Percentiles rank a stretch among this genome's conserved stretches.
Conservation (phyloP, 2,113 vertebrate species). For the Entelurus aequoreus region DNA sequence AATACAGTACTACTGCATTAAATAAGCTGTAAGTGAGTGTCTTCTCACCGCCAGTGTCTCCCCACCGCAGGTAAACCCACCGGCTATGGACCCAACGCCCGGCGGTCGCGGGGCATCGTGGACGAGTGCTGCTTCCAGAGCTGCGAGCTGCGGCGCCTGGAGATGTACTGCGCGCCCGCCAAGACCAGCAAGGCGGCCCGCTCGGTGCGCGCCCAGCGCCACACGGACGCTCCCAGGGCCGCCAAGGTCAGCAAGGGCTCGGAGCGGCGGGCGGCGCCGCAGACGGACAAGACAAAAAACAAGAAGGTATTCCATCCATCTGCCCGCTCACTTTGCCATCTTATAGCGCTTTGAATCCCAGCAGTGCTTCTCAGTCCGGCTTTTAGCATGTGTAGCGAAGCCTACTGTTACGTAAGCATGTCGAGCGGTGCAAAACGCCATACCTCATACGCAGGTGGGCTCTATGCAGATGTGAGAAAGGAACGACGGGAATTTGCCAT, state of each 20-base stretch:
- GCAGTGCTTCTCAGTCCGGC: too few species aligned
- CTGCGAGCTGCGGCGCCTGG: conserved; percentile 91
- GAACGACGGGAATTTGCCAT: too few species aligned
- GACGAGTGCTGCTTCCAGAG: conserved; percentile 99
- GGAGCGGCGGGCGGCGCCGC: conserved; percentile 62
- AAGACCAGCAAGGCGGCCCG: conserved; percentile 86
- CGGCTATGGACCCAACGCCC: conserved; percentile 88
- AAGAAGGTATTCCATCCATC: conserved; percentile 62
- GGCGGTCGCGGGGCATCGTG: conserved; percentile 91
- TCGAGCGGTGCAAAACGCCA: too few species aligned
- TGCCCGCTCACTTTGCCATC: too few species aligned
- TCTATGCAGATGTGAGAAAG: too few species aligned
- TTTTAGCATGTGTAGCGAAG: too few species aligned
- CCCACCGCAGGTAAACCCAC: conserved; percentile 83
- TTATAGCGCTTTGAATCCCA: too few species aligned
- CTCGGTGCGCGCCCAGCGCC: conserved; percentile 89
- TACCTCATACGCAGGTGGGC: too few species aligned
- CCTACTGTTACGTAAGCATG: too few species aligned
- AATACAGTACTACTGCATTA: background rate
- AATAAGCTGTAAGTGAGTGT: background rate
- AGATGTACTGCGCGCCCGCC: conserved; percentile 96
- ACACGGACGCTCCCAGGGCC: conserved; percentile 89
- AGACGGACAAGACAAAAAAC: conserved; percentile 67
- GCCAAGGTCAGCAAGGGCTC: conserved; percentile 79
- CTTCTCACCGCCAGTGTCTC: background rate